Conservation (phyloP, 2,797 vertebrate genomes). For the Galaxias olidus region DNA sequence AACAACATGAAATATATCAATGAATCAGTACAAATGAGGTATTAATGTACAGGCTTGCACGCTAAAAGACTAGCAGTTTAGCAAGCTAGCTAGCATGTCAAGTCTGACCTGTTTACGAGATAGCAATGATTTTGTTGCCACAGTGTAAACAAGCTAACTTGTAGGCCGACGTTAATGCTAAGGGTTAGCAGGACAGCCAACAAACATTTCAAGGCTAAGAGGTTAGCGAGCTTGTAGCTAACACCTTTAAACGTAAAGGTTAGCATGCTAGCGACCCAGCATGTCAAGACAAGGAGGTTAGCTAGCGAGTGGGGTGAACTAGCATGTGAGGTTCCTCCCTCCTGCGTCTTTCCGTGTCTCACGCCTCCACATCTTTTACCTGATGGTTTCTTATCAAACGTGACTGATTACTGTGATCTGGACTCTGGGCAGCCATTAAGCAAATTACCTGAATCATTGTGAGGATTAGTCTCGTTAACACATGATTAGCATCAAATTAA, state of each 20-base stretch:
- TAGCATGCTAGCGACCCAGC: neutral
- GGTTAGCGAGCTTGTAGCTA: neutral
- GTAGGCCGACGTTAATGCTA: too few species aligned
- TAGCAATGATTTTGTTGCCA: too few species aligned
- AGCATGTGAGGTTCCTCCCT: slow-evolving; percentile 7
- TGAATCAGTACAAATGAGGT: too few species aligned
- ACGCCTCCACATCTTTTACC: slow-evolving; percentile 77
- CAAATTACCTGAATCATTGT: slow-evolving; percentile 99
- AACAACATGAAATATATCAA: too few species aligned
- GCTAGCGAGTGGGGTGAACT: neutral
- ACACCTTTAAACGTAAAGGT: neutral
- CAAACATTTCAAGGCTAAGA: neutral
- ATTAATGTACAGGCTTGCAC: too few species aligned
- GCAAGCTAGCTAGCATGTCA: too few species aligned
- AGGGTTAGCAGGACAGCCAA: neutral
- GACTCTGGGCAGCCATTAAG: slow-evolving; percentile 99
- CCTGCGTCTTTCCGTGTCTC: slow-evolving; percentile 38
- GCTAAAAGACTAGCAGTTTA: too few species aligned
- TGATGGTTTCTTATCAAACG: slow-evolving; percentile 91
- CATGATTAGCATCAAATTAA: slow-evolving; percentile 99
- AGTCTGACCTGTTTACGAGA: too few species aligned
- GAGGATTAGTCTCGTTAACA: slow-evolving; percentile 99
- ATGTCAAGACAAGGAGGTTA: neutral
- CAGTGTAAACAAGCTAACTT: too few species aligned
- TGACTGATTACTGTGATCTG: slow-evolving; percentile 99